Percentiles rank a stretch among this genome's conserved stretches.
Conservation (phyloP, 2,888 invertebrate genomes). For the Agonopterix arenella region DNA sequence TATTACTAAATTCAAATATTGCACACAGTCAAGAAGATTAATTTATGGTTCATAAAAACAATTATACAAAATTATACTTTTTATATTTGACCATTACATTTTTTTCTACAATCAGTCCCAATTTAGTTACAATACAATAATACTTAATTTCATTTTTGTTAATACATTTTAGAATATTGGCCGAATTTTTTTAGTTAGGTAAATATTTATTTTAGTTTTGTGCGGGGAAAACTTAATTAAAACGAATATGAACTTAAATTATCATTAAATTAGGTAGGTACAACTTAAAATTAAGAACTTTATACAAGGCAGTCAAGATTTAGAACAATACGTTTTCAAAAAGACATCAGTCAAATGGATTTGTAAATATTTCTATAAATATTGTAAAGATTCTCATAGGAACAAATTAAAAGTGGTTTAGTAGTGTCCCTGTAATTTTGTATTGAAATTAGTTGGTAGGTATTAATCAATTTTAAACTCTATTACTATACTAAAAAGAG, state of each 20-base stretch:
- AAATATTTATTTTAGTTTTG: background rate
- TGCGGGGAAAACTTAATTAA: background rate
- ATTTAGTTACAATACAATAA: conserved; percentile 28
- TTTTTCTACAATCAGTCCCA: conserved; percentile 35
- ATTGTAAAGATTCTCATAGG: background rate
- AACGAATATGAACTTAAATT: conserved; percentile 1
- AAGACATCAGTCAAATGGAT: conserved; percentile 38
- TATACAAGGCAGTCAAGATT: background rate
- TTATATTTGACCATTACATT: no score
- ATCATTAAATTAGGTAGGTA: background rate
- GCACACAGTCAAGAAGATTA: background rate
- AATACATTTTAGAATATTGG: conserved; percentile 21
- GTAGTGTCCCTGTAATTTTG: no score
- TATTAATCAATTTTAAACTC: no score
- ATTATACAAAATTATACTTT: no score
- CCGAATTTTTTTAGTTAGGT: conserved; percentile 2
- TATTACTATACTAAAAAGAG: no score
- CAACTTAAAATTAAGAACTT: background rate
- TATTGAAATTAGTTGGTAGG: no score
- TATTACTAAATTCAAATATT: background rate
- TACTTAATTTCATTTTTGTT: conserved; percentile 26
- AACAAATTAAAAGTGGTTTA: no score
- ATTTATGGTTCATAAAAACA: background rate
- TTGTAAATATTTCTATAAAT: conserved; percentile 10
- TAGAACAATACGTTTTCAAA: background rate